phyloP scores from a whole-genome alignment of 1,140 invertebrate species.

The Eriocheir sinensis region DNA sequence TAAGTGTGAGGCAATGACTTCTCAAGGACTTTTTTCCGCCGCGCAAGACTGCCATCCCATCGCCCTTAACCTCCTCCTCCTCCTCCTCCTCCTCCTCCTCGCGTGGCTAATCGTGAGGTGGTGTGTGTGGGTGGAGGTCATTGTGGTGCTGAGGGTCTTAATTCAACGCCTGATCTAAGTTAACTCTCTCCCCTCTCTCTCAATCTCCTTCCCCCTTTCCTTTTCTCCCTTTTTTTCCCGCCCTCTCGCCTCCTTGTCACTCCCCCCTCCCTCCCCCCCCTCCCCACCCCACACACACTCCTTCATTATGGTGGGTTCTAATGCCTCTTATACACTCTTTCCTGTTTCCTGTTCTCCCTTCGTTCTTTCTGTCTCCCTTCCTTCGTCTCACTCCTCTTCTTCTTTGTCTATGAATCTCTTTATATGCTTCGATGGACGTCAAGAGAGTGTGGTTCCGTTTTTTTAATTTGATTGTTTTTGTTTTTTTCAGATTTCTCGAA shows the following conservation, averaged over 20 bases:
- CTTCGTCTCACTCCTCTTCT: background rate
- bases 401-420: background rate
- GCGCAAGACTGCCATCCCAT: background rate
- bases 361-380: background rate
- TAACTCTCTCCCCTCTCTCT: too few species aligned
- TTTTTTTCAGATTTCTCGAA: too few species aligned
- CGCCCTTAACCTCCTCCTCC: background rate
- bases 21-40: background rate
- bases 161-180: too few species aligned
- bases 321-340: too few species aligned
- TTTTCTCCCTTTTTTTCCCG: background rate
- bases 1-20: slow-evolving; percentile 14
- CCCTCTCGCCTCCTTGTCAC: too few species aligned
- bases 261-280: too few species aligned
- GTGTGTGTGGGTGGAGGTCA: background rate
- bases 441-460: too few species aligned
- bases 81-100: background rate
- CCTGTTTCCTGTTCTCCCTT: background rate
- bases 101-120: background rate
- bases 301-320: too few species aligned
- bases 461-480: too few species aligned
- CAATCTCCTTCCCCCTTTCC: too few species aligned
- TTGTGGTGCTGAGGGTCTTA: too few species aligned
- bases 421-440: background rate
- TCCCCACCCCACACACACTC: too few species aligned